Conservation (phyloP, 2,797 vertebrate species). For the Arrhamphus sclerolepis region DNA sequence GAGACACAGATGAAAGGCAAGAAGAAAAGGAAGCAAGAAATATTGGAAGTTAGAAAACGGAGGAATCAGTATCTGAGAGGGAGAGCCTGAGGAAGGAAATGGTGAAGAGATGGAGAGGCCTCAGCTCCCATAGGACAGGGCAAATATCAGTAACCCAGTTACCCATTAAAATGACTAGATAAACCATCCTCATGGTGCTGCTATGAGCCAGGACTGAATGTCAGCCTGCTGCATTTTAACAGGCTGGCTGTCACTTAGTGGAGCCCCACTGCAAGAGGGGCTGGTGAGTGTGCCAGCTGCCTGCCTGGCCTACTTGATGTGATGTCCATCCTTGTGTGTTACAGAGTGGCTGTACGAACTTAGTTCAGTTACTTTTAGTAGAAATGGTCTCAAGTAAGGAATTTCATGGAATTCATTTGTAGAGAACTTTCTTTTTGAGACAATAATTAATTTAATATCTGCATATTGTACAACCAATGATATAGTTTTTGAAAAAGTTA, state of each 20-base stretch:
- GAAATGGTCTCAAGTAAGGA: slow-evolving; percentile 36
- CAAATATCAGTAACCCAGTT: slow-evolving; percentile 70
- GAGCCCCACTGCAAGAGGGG: slow-evolving; percentile 47
- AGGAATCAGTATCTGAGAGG: slow-evolving; percentile 17
- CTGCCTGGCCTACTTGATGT: slow-evolving; percentile 64
- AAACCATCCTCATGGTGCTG: slow-evolving; percentile 46
- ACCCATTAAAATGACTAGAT: slow-evolving; percentile 46
- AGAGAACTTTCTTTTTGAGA: slow-evolving; percentile 19
- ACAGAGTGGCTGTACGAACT: slow-evolving; percentile 29
- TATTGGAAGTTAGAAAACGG: slow-evolving; percentile 8
- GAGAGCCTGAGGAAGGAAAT: slow-evolving; percentile 9
- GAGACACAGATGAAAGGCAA: slow-evolving; percentile 22
- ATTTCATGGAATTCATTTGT: slow-evolving; percentile 4
- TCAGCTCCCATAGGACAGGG: slow-evolving; percentile 36
- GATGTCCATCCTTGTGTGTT: slow-evolving; percentile 33
- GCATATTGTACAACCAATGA: neutral
- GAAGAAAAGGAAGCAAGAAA: slow-evolving; percentile 9
- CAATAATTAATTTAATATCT: neutral
- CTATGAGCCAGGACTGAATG: slow-evolving; percentile 43
- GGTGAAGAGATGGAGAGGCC: slow-evolving; percentile 8
- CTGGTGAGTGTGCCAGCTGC: slow-evolving; percentile 44
- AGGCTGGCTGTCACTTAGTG: slow-evolving; percentile 52
- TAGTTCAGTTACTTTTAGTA: slow-evolving; percentile 30
- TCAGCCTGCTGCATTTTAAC: slow-evolving; percentile 45
- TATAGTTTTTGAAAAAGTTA: neutral